A percentile compares a stretch with the other conserved stretches of the same genome.
Evolutionary conservation across 2,888 invertebrate species (phyloP).

Genomic region (Merodon equestris): DNA sequence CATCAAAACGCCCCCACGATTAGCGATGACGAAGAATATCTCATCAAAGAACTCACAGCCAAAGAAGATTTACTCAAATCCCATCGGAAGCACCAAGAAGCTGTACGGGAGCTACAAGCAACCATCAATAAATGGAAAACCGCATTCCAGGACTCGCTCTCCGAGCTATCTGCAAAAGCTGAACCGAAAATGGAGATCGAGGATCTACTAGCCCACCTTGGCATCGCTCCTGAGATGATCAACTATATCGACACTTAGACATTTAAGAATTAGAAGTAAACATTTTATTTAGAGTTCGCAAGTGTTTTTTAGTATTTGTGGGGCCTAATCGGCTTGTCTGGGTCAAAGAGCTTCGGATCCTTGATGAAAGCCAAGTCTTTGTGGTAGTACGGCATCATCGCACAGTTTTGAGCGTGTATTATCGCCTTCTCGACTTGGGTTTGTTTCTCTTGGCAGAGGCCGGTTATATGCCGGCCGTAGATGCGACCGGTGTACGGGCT

Average conservation of each 20-base stretch:
- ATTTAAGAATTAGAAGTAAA: slow-evolving; percentile 38
- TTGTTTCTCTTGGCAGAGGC: slow-evolving; percentile 92
- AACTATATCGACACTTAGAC: slow-evolving; percentile 10
- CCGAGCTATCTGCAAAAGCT: slow-evolving; percentile 71
- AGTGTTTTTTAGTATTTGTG: slow-evolving; percentile 84
- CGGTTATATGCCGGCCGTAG: slow-evolving; percentile 95
- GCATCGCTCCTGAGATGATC: slow-evolving; percentile 73
- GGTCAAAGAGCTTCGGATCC: slow-evolving; percentile 95
- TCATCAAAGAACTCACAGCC: slow-evolving; percentile 45
- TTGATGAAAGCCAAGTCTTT: slow-evolving; percentile 89
- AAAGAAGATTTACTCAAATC: slow-evolving; percentile 66
- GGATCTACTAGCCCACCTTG: slow-evolving; percentile 70
- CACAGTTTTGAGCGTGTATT: slow-evolving; percentile 86
- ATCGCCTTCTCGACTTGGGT: slow-evolving; percentile 86
- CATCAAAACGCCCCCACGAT: not conserved
- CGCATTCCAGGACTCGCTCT: slow-evolving; percentile 72
- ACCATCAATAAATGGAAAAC: slow-evolving; percentile 72
- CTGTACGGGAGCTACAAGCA: slow-evolving; percentile 67
- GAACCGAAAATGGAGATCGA: slow-evolving; percentile 63
- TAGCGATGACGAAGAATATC: slow-evolving; percentile 10
- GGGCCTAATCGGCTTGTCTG: slow-evolving; percentile 88
- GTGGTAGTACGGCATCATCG: slow-evolving; percentile 90
- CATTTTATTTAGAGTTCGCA: slow-evolving; percentile 1
- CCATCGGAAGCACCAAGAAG: slow-evolving; percentile 57
- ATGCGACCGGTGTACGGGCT: slow-evolving; percentile 96